Evolutionary conservation across 2,888 invertebrate species (phyloP).

Genomic region (Ophioninae sp.): DNA sequence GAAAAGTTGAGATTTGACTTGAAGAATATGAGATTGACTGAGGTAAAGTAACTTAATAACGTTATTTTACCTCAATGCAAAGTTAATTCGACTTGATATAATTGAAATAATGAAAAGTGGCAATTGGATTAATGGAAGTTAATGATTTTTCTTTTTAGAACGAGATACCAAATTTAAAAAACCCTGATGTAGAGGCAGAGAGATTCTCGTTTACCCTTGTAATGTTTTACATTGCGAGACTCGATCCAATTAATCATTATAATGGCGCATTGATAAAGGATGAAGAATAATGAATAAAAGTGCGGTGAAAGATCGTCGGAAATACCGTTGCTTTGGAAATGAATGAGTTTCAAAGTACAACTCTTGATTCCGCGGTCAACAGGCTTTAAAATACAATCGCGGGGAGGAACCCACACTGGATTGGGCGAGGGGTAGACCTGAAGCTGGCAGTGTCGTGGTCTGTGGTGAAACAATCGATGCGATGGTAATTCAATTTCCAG

Average conservation of each 20-base stretch:
- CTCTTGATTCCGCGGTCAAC: not conserved
- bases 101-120: no score
- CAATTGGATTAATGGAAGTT: not conserved
- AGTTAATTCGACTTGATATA: no score
- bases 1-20: no score
- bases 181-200: no score
- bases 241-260: not conserved
- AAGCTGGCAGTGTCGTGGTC: slow-evolving; percentile 28
- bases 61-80: no score
- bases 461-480: slow-evolving; percentile 52
- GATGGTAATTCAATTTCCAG: slow-evolving; percentile 54
- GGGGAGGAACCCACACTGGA: not conserved
- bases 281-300: not conserved
- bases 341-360: slow-evolving; percentile 34
- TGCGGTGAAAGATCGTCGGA: not conserved
- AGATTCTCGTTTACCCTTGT: not conserved
- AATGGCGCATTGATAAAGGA: not conserved
- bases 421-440: slow-evolving; percentile 13
- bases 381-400: not conserved
- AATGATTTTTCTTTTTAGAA: not conserved
- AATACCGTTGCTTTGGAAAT: slow-evolving; percentile 23
- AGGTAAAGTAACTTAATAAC: no score
- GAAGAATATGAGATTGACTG: no score
- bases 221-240: not conserved
- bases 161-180: not conserved